phyloP scores from a whole-genome alignment of 2,113 vertebrate species.

The Psittacara wagleri region DNA sequence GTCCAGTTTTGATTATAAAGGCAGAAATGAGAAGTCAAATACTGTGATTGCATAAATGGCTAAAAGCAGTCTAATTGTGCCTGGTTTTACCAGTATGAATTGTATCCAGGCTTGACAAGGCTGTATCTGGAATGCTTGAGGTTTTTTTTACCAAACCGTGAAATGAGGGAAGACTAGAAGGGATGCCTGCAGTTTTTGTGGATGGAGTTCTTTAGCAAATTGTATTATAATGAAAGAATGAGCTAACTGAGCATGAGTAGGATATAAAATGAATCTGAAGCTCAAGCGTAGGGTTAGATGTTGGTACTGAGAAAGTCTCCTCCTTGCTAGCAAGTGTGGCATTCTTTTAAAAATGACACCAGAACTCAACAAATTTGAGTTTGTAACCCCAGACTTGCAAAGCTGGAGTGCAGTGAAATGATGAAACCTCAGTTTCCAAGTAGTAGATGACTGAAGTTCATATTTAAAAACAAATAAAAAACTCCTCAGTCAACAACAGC shows the following conservation, averaged over 20 bases:
- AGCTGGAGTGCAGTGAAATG: background rate
- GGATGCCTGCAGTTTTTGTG: background rate
- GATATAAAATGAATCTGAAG: background rate
- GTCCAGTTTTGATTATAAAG: background rate
- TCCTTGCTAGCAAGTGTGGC: background rate
- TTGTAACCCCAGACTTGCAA: background rate
- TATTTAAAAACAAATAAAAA: background rate
- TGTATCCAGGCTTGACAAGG: background rate
- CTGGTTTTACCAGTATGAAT: background rate
- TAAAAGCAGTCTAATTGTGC: background rate
- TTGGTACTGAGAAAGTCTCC: background rate
- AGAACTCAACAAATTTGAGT: background rate
- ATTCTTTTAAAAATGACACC: background rate
- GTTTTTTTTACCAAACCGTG: slow-evolving; percentile 4
- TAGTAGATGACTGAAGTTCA: background rate
- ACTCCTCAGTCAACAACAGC: background rate
- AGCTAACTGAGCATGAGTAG: background rate
- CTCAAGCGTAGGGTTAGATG: background rate
- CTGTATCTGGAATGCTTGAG: background rate
- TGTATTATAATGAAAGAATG: background rate
- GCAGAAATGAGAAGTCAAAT: background rate
- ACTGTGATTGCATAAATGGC: background rate
- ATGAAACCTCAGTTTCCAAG: background rate
- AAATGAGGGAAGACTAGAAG: background rate
- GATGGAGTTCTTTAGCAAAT: background rate